These are phyloP conservation scores for Acanthornis magna DNA, from an alignment of 2,797 vertebrate genomes.

Conservation along the genomic window DNA sequence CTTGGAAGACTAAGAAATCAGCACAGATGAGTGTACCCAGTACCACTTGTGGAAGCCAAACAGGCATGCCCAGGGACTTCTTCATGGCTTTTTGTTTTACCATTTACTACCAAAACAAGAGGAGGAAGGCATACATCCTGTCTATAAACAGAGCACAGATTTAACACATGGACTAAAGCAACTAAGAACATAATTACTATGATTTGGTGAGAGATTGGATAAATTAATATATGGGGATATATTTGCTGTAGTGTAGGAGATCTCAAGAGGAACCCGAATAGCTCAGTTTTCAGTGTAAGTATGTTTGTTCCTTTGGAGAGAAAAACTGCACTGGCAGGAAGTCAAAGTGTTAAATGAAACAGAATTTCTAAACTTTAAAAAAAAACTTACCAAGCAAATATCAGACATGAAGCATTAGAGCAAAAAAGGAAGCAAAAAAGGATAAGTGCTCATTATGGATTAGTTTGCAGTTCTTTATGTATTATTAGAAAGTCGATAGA, in stretches of 20 bases:
- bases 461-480: slow-evolving; percentile 33
- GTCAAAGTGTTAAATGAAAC: background rate
- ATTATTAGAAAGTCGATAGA: slow-evolving; percentile 32
- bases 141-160: background rate
- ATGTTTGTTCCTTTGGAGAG: background rate
- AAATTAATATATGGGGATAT: background rate
- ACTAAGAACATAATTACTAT: background rate
- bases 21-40: background rate
- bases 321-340: background rate
- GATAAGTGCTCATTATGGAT: slow-evolving; percentile 36
- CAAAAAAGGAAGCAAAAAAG: slow-evolving; percentile 11
- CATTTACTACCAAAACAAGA: background rate
- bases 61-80: background rate
- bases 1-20: background rate
- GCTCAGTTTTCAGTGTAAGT: background rate
- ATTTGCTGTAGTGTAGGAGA: background rate
- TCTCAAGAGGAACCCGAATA: background rate
- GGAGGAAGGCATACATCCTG: background rate
- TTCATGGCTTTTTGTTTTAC: background rate
- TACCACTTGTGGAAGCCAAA: background rate
- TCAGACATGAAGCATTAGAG: slow-evolving; percentile 26
- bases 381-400: background rate
- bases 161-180: background rate
- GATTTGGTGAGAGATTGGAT: background rate
- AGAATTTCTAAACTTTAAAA: slow-evolving; percentile 3